Evolutionary conservation across 2,797 vertebrate species (phyloP), one percentile per base, ranked within the genome.

Genomic region (Gastrophryne carolinensis): DNA sequence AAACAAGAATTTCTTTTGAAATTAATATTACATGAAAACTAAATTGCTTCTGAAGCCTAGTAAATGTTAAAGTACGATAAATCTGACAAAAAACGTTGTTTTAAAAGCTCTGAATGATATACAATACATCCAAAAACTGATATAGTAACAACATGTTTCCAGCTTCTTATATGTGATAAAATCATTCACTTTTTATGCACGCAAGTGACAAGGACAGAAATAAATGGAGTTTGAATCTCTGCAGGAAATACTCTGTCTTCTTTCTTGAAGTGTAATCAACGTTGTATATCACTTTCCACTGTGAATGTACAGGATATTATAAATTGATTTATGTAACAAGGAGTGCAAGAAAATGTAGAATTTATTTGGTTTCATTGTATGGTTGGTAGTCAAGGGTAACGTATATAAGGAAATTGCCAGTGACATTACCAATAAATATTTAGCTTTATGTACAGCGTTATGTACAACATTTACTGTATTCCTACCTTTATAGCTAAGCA

Each of bases 11-110:
- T 82, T 86, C 41, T 21, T 47, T 47, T 81, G 79, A 85, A 88
- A 86, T 89, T 90, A 89, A 91, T 91, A 91, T 91, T 89, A 88
- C 89, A 90, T 86, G 85, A 90, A 62, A 90, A 89, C 83, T 85
- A 87, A 89, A 86, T 88, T 89, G 86, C 85, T 89, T 89, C 87
- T 58, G 52, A 88, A 90, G 88, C 87, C 84, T 84, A 78, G 68
- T 0, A 10, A 83, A 86, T 86, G 87, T 87, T 90, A 87, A 88
- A 84, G 85, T 82, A 86, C 88, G 86, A 88, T 90, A 88, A 88
- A 88, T 87, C 86, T 90, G 88, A 89, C 90, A 90, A 86, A 89
- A 84, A 87, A 86, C 79, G 83, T 82, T 84, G 87, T 89, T 90
- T 91, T 90, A 89, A 91, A 89, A 90, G 88, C 87, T 89, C 89